Evolutionary conservation across 1,140 invertebrate genomes (phyloP).

Genomic region (Aleiodes sp.): DNA sequence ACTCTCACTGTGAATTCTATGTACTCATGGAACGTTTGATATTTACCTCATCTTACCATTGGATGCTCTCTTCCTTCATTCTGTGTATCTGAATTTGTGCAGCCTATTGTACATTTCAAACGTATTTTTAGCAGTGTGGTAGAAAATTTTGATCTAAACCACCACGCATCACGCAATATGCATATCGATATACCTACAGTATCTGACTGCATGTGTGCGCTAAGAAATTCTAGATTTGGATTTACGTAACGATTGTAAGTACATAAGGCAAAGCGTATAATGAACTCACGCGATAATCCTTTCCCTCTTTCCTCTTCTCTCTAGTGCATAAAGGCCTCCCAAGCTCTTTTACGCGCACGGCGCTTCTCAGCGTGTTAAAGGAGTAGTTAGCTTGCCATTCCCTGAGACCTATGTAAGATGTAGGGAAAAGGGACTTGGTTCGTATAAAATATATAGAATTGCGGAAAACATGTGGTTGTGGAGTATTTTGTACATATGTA

Average conservation of each 20-base stretch:
- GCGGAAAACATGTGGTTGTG: background rate
- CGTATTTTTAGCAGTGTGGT: background rate
- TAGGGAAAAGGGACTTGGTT: no score
- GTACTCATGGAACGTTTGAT: no score
- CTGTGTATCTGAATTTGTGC: no score
- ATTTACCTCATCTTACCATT: no score
- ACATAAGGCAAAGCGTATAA: conserved; percentile 24
- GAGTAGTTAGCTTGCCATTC: conserved; percentile 13
- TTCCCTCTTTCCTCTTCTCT: background rate
- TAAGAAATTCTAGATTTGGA: conserved; percentile 9
- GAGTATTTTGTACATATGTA: background rate
- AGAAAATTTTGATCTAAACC: background rate
- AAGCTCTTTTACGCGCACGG: background rate
- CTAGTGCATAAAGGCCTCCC: background rate
- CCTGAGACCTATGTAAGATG: background rate
- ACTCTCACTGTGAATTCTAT: no score
- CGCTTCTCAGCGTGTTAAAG: background rate
- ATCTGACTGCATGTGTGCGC: background rate
- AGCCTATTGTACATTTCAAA: background rate
- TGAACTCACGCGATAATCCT: conserved; percentile 39
- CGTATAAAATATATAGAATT: no score
- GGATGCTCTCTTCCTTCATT: no score
- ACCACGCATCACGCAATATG: conserved; percentile 1
- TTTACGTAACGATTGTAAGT: conserved; percentile 25
- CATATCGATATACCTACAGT: background rate